Percentiles rank a stretch among this genome's conserved stretches.
Conservation (phyloP, 2,113 vertebrate species). For the Syngnathus floridae region DNA sequence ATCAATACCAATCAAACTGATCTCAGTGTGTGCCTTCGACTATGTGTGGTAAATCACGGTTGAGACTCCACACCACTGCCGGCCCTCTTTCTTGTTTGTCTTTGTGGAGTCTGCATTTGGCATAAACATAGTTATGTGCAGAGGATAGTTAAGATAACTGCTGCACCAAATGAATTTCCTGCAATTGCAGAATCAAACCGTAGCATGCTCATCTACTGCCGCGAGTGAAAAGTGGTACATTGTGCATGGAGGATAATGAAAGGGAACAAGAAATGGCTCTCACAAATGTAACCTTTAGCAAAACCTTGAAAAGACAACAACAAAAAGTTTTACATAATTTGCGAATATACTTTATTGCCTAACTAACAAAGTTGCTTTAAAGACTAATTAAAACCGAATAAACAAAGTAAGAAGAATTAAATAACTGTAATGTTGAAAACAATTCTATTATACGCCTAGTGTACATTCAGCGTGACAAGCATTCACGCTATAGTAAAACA, state of each 20-base stretch:
- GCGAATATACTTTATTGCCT: neutral
- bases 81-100: neutral
- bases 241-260: constrained; percentile 28
- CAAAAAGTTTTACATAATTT: neutral
- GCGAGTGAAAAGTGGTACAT: constrained; percentile 10
- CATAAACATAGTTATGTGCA: constrained; percentile 11
- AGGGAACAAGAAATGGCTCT: constrained; percentile 17
- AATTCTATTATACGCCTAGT: too few species aligned
- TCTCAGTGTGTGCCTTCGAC: constrained; percentile 27
- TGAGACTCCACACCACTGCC: constrained; percentile 14
- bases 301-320: constrained; percentile 19
- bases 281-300: constrained; percentile 18
- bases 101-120: constrained; percentile 4
- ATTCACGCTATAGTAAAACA: too few species aligned
- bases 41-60: constrained; percentile 2
- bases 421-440: too few species aligned
- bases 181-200: constrained; percentile 10
- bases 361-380: constrained; percentile 1
- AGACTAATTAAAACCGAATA: too few species aligned
- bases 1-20: constrained; percentile 40
- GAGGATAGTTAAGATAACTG: constrained; percentile 37
- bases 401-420: too few species aligned
- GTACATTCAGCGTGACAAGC: too few species aligned
- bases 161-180: constrained; percentile 24
- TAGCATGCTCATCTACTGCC: constrained; percentile 1